Evolutionary conservation across 2,888 invertebrate genomes (phyloP), one percentile per base, ranked within the genome.

Genomic region (Cynaeus angustus): DNA sequence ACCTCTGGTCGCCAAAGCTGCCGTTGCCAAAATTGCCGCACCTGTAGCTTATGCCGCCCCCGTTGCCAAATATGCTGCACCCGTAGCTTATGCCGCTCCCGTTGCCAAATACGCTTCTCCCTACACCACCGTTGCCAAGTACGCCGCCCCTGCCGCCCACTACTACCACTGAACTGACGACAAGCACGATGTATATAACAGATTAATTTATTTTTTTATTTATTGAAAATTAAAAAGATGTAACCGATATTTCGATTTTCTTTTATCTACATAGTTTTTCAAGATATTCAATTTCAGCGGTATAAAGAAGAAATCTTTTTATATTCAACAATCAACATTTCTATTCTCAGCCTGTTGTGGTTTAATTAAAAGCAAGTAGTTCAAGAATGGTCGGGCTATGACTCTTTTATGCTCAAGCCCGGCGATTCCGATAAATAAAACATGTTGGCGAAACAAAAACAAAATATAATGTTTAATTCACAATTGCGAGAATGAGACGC

Each of bases 71-170:
- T 68, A 70, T 83, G 86, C 79, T 81, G 87, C 88, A 82, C 85
- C 84, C 6, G 77, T 87, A 53, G 84, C 88, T 84, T 68, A 70
- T 83, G 86, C 79, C 81, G 87, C 88, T 82, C 85, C 53, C 8
- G 67, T 67, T 43, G 66, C 66, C 16, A 73, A 46, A 33, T 62
- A 45, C 62, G 38, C 66, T 30, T n/a, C 72, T 55, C 70, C 75
- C 30, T 71, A 73, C 10, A 73, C 73, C 9, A 72, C 87, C 37
- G 81, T 83, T 21, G 84, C 83, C 9, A 77, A 81, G 28, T 75
- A 72, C 55, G 71, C 74, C 33, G 72, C 77, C 28, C 75, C 72
- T 0, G 78, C 55, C 37, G 79, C 62, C 10, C 79, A 84, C 0
- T 83, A 85, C 5, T 83, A 83, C 14, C 84, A 87, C 46, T 59